Evolutionary conservation across 2,888 invertebrate genomes (phyloP).

Genomic region (Polylopha cassiicola): DNA sequence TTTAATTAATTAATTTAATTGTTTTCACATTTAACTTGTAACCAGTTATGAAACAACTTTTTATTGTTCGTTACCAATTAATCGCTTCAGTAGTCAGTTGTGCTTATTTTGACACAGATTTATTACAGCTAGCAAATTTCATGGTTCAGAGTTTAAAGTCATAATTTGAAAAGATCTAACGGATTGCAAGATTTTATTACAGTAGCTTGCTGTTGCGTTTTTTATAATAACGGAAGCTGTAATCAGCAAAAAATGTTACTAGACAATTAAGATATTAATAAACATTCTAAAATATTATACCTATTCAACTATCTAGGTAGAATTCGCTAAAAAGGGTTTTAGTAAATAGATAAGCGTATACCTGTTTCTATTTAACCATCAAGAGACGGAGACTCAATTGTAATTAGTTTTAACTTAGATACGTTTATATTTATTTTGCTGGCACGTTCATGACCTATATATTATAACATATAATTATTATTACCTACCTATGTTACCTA

Average conservation of each 20-base stretch:
- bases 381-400: no score
- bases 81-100: slow-evolving; percentile 70
- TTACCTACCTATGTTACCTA: no score
- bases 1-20: slow-evolving; percentile 3
- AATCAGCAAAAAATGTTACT: background rate
- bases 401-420: no score
- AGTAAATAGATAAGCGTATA: no score
- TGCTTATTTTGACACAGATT: slow-evolving; percentile 67
- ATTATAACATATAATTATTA: no score
- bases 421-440: no score
- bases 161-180: slow-evolving; percentile 50
- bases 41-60: slow-evolving; percentile 51
- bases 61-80: slow-evolving; percentile 72
- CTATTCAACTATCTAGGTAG: no score
- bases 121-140: slow-evolving; percentile 61
- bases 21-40: slow-evolving; percentile 1
- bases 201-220: slow-evolving; percentile 9
- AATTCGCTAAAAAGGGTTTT: no score
- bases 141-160: slow-evolving; percentile 58
- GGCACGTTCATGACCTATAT: no score
- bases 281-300: no score
- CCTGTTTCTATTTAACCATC: no score
- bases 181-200: slow-evolving; percentile 7
- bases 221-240: slow-evolving; percentile 2
- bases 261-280: no score